Base-by-base conservation (phyloP, 2,797 vertebrate genomes). In the Acipenser oxyrinchus region DNA sequence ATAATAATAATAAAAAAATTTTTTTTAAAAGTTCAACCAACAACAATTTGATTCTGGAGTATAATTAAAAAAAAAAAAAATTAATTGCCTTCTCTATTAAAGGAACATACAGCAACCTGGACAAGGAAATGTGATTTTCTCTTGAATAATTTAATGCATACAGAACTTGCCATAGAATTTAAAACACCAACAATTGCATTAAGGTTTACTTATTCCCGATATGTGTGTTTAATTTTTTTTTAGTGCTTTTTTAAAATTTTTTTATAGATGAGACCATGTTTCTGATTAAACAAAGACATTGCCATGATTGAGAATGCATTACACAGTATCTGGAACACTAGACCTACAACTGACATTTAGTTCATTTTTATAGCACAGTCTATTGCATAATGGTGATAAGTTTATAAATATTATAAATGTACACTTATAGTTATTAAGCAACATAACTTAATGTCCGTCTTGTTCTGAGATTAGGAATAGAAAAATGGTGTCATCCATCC, bases 201-300 rank as follows among this genome's bases (percentile, higher is more conserved):
- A 94, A 91, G 93, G 81, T 93, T 91, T 81, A 83, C 74, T 77
- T 64, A 81, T 86, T 82, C 82, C 86, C 78, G 81, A 83, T 82
- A 77, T 79, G 68, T 82, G 68, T 75, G 72, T 73, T 79, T 77
- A 63, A 49, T 18, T 70, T 6, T 51, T 49, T 70, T 62, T 83
- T 81, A 78, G 74, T 88, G 86, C 84, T 79, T 81, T 87, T 84
- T 85, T 75, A 1, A 18, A 79, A 83, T 82, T 83, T 83, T 82
- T 85, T 88, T 86, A 89, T 76, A 90, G 83, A 84, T 74, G 88
- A 92, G 90, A 87, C 87, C 92, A 92, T 90, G 91, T 89, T 91
- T 86, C 89, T 93, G 86, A 89, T 81, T 86, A 90, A 95, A 91
- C 87, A 91, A 93, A 93, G 93, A 96, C 86, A 86, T 95, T 93